Evolutionary conservation across 2,113 vertebrate species (phyloP).

Genomic region (Pygoscelis adeliae): DNA sequence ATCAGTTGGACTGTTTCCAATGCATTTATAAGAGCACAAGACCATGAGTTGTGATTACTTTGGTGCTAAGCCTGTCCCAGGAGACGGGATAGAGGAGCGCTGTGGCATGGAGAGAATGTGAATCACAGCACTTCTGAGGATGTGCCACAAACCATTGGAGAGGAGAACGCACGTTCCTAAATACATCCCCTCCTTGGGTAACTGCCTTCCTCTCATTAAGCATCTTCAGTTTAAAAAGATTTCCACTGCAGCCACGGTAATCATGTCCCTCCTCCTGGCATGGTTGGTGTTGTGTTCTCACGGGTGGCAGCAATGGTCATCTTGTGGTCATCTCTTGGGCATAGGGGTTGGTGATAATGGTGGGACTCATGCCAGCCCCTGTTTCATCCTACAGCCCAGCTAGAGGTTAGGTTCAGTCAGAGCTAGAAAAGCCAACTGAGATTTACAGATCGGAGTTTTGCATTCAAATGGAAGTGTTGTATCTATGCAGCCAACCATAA

Average conservation of each 20-base stretch:
- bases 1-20: neutral
- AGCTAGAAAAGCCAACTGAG: neutral
- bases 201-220: accelerated
- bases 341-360: accelerated
- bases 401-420: neutral
- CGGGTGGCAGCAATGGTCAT: neutral
- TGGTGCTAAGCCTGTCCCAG: neutral
- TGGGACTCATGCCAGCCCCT: neutral
- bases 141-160: accelerated
- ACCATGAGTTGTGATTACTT: neutral
- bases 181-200: neutral
- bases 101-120: neutral
- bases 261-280: accelerated
- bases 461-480: neutral
- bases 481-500: neutral
- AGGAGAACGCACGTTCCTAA: accelerated
- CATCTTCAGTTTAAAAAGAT: neutral
- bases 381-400: neutral
- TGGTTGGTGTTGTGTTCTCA: neutral
- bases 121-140: neutral
- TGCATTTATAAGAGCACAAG: neutral
- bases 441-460: neutral
- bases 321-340: neutral
- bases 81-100: neutral
- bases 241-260: accelerated